Percentiles rank a stretch among this genome's conserved stretches.
These are phyloP conservation scores for Mormyrops boulengeri DNA, from an alignment of 2,797 vertebrate species.

Conservation along the genomic window DNA sequence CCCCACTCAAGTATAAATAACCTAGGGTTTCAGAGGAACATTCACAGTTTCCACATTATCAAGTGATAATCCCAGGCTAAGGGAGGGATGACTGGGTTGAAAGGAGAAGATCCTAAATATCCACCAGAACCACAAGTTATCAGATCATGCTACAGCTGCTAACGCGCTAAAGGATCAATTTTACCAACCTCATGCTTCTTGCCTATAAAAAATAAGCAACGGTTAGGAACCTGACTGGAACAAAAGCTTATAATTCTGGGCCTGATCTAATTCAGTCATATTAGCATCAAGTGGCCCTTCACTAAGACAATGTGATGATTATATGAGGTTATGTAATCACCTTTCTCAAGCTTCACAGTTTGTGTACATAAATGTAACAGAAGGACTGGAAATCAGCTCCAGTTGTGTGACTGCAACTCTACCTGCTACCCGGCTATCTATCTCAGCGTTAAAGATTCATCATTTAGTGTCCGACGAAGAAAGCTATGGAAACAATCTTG, in stretches of 20 bases:
- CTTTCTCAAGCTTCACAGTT: neutral
- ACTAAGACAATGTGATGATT: neutral
- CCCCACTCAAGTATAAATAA: constrained; percentile 14
- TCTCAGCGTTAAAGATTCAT: neutral
- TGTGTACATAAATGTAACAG: neutral
- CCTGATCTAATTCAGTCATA: neutral
- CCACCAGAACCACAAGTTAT: neutral
- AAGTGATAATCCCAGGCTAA: constrained; percentile 2
- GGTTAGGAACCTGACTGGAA: neutral
- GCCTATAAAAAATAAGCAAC: neutral
- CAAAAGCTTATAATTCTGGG: neutral
- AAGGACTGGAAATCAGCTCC: neutral
- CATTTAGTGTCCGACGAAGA: neutral
- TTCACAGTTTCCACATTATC: constrained; percentile 18
- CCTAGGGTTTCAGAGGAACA: neutral
- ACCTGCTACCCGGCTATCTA: neutral
- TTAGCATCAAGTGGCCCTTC: neutral
- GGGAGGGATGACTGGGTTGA: neutral
- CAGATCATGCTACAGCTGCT: neutral
- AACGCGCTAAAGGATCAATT: neutral
- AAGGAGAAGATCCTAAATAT: neutral
- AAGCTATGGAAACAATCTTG: neutral
- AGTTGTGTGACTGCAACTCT: neutral
- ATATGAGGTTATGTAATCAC: neutral
- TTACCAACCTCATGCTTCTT: neutral